A percentile compares a stretch with the other conserved stretches of the same genome.
These are phyloP conservation scores for Microplitis deprimator DNA, from an alignment of 2,888 invertebrate species.

Conservation along the genomic window DNA sequence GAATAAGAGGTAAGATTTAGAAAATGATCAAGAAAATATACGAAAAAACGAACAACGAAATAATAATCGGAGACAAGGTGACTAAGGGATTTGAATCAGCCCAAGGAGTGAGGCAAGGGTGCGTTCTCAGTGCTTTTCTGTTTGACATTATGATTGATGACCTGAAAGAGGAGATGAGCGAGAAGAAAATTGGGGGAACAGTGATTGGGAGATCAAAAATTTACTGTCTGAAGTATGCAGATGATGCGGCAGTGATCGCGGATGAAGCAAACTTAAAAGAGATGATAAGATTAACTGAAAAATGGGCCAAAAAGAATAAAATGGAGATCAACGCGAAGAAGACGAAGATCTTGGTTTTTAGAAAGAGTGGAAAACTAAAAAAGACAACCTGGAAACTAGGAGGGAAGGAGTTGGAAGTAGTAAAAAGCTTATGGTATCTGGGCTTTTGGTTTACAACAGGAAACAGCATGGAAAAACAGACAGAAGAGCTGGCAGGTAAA, in stretches of 20 bases:
- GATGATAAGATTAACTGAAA: too few species aligned
- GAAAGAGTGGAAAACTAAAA: too few species aligned
- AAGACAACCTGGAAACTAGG: too few species aligned
- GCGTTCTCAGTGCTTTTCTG: neutral
- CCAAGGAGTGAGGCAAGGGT: neutral
- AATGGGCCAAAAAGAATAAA: too few species aligned
- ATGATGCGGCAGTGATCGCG: constrained; percentile 44
- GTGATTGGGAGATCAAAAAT: constrained; percentile 39
- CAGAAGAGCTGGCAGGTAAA: too few species aligned
- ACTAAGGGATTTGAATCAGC: neutral
- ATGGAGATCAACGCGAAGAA: too few species aligned
- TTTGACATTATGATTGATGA: neutral
- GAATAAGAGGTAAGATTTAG: neutral
- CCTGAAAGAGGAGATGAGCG: constrained; percentile 26
- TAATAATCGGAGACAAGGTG: neutral
- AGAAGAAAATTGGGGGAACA: constrained; percentile 35
- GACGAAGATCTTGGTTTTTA: too few species aligned
- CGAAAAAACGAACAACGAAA: neutral
- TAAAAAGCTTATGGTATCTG: too few species aligned
- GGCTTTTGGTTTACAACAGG: too few species aligned
- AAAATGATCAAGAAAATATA: neutral
- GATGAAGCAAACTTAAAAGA: neutral
- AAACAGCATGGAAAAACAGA: too few species aligned
- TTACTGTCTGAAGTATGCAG: constrained; percentile 36
- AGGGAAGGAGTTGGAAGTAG: too few species aligned